Evolutionary conservation across 2,113 vertebrate species (phyloP), one percentile per base, ranked within the genome.

Genomic region (Psephotus haematonotus): DNA sequence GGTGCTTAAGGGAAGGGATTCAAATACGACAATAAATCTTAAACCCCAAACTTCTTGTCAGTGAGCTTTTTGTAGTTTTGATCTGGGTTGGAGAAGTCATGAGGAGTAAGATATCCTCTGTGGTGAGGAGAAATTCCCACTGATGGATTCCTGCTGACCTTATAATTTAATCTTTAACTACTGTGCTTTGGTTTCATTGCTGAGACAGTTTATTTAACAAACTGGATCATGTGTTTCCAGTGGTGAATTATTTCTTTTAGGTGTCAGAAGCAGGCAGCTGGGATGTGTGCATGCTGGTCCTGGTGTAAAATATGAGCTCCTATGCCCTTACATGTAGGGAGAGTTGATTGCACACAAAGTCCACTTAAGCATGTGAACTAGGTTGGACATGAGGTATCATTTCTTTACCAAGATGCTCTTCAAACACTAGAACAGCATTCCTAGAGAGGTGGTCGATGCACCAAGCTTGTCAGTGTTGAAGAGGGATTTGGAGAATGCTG

Each of bases 321-420:
- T 35, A 1, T 15, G 55, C n/a, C 60, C 20, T 33, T 10, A 4
- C 43, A 20, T 47, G 6, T 25, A 1, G 2, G 29, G 57, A 24
- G 47, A 35, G 57, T 59, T 59, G 16, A 17, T 6, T 12, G 65
- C 17, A 5, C 33, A 10, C 39, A 20, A 33, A 82, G 63, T 33
- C 79, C 35, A 0, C 37, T 52, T 39, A n/a, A 41, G 8, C 47
- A 6, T 0, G 1, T 85, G 65, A 53, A 18, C 12, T 18, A 4
- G 41, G 9, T 64, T 57, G 59, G 46, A 22, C 46, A 7, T 41
- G 10, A 5, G 46, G 41, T 55, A 8, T 28, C 17, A 2, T 68
- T 57, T 72, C 33, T 67, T 55, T 72, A 23, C 14, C 0, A 0
- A 8, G 44, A 77, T 15, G 22, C 8, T 44, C 6, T 15, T 50